A percentile compares a stretch with the other conserved stretches of the same genome.
Evolutionary conservation across 2,888 invertebrate species (phyloP).

Genomic region (Atethmia centrago): DNA sequence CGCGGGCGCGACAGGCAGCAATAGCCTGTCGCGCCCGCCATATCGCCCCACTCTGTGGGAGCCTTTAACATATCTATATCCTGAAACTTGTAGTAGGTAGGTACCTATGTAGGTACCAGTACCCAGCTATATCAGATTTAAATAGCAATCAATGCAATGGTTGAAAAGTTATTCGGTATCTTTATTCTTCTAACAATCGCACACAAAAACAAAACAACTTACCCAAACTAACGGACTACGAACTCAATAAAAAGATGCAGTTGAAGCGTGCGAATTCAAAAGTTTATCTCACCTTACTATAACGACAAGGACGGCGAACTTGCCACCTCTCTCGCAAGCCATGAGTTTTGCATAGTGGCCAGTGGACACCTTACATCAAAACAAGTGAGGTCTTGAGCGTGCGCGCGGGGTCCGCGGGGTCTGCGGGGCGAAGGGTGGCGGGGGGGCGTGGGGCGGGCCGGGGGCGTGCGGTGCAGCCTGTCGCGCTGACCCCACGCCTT

Average conservation of each 20-base stretch:
- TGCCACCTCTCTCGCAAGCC: conserved; percentile 72
- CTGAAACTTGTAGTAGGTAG: neutral
- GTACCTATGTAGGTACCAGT: neutral
- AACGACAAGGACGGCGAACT: conserved; percentile 75
- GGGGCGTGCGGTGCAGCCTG: conserved; percentile 85
- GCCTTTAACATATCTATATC: too few relatives aligned
- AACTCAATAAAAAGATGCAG: conserved; percentile 63
- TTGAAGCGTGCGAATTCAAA: conserved; percentile 69
- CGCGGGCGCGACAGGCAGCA: too few relatives aligned
- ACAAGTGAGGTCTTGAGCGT: conserved; percentile 83
- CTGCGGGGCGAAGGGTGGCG: conserved; percentile 35
- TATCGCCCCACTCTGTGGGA: too few relatives aligned
- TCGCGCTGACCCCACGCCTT: conserved; percentile 82
- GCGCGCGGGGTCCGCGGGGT: conserved; percentile 64
- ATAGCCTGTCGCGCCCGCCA: too few relatives aligned
- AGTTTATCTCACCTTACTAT: conserved; percentile 71
- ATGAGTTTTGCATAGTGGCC: conserved; percentile 86
- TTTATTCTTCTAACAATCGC: conserved; percentile 17
- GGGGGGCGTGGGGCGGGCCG: conserved; percentile 82
- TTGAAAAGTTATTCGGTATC: neutral
- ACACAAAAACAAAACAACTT: conserved; percentile 34
- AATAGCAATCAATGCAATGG: conserved; percentile 1
- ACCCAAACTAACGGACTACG: conserved; percentile 52
- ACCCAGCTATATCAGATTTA: neutral
- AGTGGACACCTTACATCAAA: conserved; percentile 89